Base-by-base conservation (phyloP, 1,140 invertebrate genomes). In the Polyergus mexicanus region DNA sequence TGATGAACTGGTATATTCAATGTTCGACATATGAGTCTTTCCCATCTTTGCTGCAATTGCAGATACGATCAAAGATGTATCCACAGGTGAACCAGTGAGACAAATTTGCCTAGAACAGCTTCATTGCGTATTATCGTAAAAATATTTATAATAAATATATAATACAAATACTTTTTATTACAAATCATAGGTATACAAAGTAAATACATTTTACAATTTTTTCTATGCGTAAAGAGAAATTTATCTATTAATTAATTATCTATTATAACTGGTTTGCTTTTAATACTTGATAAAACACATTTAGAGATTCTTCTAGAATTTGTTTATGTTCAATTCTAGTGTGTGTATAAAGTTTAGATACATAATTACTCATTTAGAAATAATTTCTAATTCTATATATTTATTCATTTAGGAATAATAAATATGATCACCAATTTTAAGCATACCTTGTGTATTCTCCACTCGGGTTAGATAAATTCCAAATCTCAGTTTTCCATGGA, bases 401-500 rank as follows among this genome's bases (percentile, higher is more conserved):
- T 35, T 11, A 25, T 62, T 13, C 28, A 63, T 76, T 68, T 11
- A 69, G 1, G 54, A 69, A 81, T 71, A 85, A 5, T 38, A 25
- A 47, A 93, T 69, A 7, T 28, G 35, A 84, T 95, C 94, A 7
- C 94, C 94, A 69, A 94, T 90, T 69, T 87, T 91, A 62, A 95
- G 86, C 11, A 85, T 38, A 62, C 66, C 72, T 78, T 92, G 71
- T 41, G 84, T 63, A 56, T 72, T 84, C 2, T 44, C 88, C 62
- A 85, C 87, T 85, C 88, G 89, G 2, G 77, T 92, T 28, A 97
- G 93, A 92, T 98, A 98, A 78, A 98, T 96, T 38, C 98, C 98
- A 94, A 98, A 98, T 76, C 95, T 95, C 80, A 98, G 95, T 96
- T 98, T 98, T 22, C 97, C 97, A 84, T 96, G 95, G 91, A 97